Evolutionary conservation across 2,113 vertebrate genomes (phyloP).

Genomic region (Plecturocebus donacophilus): DNA sequence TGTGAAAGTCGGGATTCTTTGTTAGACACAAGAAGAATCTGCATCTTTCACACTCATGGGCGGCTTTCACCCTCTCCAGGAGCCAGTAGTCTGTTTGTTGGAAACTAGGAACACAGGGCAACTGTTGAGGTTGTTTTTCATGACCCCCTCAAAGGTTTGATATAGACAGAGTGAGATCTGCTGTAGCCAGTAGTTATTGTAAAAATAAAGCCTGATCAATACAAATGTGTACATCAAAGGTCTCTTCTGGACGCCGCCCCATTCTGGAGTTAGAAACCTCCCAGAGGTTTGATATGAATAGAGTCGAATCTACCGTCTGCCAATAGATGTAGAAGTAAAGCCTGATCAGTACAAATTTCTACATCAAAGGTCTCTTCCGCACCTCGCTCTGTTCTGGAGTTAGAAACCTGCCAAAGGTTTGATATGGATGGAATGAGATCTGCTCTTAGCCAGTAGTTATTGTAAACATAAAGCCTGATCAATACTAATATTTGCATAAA

Average conservation of each 20-base stretch:
- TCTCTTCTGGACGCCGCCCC: neutral
- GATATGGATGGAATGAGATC: neutral
- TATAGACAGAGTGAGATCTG: neutral
- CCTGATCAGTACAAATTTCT: rapidly evolving
- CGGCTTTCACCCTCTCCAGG: constrained; percentile 13
- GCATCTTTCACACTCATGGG: neutral
- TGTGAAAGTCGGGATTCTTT: neutral
- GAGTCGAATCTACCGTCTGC: neutral
- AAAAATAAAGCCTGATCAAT: rapidly evolving
- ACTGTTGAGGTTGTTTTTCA: neutral
- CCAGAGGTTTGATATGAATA: neutral
- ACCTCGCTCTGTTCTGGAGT: neutral
- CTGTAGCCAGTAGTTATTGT: neutral
- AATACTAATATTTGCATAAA: neutral
- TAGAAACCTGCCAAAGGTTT: neutral
- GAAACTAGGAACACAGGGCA: neutral
- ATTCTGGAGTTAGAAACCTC: neutral
- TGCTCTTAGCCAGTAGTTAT: neutral
- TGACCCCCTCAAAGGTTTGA: neutral
- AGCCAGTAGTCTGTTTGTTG: neutral
- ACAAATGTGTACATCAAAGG: neutral
- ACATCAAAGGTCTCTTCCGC: neutral
- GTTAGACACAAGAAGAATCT: neutral
- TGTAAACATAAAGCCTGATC: neutral
- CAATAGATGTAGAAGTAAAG: neutral